phyloP scores from a whole-genome alignment of 2,888 invertebrate species.

The Microctonus hyperodae region DNA sequence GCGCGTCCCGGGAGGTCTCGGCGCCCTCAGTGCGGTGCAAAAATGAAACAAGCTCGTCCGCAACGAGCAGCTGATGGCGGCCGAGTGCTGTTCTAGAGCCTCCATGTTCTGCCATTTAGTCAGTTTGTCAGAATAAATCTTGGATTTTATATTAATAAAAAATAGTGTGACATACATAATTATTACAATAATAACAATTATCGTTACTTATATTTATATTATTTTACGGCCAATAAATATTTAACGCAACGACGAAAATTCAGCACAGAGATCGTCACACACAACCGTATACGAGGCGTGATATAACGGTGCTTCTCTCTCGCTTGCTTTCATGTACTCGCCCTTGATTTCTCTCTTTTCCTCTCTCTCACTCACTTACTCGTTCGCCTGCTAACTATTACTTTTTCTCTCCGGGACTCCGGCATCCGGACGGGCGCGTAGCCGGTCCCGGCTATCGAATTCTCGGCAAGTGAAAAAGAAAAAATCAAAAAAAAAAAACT shows the following conservation, averaged over 20 bases:
- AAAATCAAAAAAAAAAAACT: slow-evolving; percentile 29
- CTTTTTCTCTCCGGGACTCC: slow-evolving; percentile 36
- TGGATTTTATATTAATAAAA: neutral
- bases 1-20: slow-evolving; percentile 46
- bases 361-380: slow-evolving; percentile 18
- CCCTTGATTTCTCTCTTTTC: slow-evolving; percentile 25
- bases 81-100: slow-evolving; percentile 51
- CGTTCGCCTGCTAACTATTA: neutral
- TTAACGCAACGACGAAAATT: slow-evolving; percentile 6
- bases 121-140: neutral
- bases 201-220: neutral
- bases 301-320: slow-evolving; percentile 49
- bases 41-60: slow-evolving; percentile 55
- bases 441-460: slow-evolving; percentile 44
- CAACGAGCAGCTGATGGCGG: slow-evolving; percentile 60
- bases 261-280: slow-evolving; percentile 15
- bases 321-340: slow-evolving; percentile 7
- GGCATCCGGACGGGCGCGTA: slow-evolving; percentile 41
- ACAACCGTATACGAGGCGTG: slow-evolving; percentile 37
- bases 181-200: neutral
- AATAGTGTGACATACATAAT: neutral
- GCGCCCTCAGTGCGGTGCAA: slow-evolving; percentile 49
- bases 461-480: slow-evolving; percentile 32
- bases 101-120: slow-evolving; percentile 43
- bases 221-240: neutral